These are phyloP conservation scores for Alaudala cheleensis DNA, from an alignment of 2,113 vertebrate species.

Conservation along the genomic window DNA sequence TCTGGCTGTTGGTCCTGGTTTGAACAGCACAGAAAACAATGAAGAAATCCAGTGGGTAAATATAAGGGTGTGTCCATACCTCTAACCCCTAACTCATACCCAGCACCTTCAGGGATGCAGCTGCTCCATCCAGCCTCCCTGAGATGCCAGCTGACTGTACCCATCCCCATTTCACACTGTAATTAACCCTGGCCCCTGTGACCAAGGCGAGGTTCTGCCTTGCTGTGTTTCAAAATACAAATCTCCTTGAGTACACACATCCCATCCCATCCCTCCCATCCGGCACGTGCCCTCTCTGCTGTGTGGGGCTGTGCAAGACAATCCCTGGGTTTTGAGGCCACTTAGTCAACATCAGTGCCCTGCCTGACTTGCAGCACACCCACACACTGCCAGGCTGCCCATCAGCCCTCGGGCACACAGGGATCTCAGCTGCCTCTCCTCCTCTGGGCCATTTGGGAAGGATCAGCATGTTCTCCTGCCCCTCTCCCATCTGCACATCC, in stretches of 20 bases:
- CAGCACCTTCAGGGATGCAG: not conserved
- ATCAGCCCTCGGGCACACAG: fast-evolving
- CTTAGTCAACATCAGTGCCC: not conserved
- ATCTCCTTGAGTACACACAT: not conserved
- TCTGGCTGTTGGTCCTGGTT: not conserved
- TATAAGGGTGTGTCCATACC: too few relatives aligned
- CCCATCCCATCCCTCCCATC: not conserved
- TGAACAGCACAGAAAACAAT: not conserved
- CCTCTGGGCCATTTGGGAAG: not conserved
- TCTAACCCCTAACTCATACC: not conserved
- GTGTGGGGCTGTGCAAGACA: fast-evolving
- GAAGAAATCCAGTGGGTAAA: not conserved
- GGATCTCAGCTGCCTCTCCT: fast-evolving
- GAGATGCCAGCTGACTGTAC: not conserved
- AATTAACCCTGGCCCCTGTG: not conserved
- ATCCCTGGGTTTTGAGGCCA: not conserved
- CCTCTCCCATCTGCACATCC: not conserved
- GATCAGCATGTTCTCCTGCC: too few relatives aligned
- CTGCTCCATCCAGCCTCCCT: not conserved
- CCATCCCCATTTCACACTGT: not conserved
- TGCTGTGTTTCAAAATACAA: not conserved
- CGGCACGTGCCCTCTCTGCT: fast-evolving
- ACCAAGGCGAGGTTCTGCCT: not conserved
- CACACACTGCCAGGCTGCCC: fast-evolving
- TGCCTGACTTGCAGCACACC: not conserved